A percentile compares a stretch with the other conserved stretches of the same genome.
These are phyloP conservation scores for Nycticryphes semicollaris DNA, from an alignment of 2,113 vertebrate species.

Conservation along the genomic window DNA sequence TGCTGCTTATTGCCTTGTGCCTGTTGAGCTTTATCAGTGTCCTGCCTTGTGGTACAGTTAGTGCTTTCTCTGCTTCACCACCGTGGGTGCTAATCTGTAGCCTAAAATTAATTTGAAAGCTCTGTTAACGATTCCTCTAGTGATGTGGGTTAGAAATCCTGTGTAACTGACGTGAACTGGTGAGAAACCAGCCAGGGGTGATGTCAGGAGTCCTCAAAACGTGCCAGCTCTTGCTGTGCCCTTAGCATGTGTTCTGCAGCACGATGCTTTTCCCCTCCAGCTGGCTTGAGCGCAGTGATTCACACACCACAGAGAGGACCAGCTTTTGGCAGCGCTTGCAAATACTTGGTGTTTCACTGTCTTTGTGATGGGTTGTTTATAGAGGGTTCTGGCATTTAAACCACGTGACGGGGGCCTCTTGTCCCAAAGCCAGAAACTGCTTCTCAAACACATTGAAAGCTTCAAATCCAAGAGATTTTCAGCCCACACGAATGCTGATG, in stretches of 20 bases:
- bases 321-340: background rate
- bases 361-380: background rate
- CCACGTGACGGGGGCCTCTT: background rate
- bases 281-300: too few relatives aligned
- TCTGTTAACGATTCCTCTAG: background rate
- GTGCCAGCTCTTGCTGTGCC: fast-evolving
- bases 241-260: background rate
- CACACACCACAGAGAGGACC: fast-evolving
- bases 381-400: background rate
- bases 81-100: background rate
- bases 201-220: background rate
- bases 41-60: background rate
- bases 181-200: background rate
- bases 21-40: too few relatives aligned
- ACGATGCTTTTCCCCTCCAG: background rate
- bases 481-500: background rate
- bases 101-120: background rate
- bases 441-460: background rate
- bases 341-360: background rate
- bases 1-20: background rate
- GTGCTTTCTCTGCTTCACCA: background rate
- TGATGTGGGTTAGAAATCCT: background rate
- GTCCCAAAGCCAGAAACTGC: background rate
- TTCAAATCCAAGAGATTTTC: background rate
- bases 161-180: background rate